Conservation (phyloP, 2,113 vertebrate genomes). For the Theristicus caerulescens region DNA sequence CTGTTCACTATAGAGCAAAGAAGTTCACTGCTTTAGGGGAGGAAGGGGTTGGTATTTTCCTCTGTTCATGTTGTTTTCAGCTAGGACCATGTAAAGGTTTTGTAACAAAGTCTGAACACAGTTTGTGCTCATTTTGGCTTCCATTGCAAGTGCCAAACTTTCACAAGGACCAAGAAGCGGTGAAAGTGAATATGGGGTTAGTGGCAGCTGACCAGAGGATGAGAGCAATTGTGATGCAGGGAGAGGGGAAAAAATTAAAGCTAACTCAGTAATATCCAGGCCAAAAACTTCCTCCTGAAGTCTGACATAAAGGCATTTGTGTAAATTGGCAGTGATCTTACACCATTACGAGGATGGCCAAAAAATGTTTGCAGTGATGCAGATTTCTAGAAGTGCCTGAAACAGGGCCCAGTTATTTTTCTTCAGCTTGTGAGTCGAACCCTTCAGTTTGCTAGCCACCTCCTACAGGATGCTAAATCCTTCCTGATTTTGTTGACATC, state of each 20-base stretch:
- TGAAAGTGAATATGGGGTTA: not conserved
- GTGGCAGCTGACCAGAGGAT: not conserved
- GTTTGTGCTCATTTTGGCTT: not conserved
- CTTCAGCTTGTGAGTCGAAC: not conserved
- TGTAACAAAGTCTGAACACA: not conserved
- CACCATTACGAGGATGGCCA: not conserved
- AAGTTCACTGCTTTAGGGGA: not conserved
- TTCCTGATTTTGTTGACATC: not conserved
- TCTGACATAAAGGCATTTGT: not conserved
- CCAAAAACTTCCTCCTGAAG: not conserved
- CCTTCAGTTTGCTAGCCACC: not conserved
- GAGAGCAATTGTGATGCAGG: not conserved
- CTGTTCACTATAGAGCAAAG: not conserved
- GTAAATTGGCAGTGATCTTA: not conserved
- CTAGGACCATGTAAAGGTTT: not conserved
- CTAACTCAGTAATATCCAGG: not conserved
- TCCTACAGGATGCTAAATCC: not conserved
- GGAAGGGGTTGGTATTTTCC: not conserved
- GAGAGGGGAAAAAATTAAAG: not conserved
- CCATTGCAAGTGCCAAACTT: not conserved
- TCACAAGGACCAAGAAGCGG: not conserved
- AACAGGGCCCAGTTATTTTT: not conserved
- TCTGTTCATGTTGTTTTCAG: not conserved
- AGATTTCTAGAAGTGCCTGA: not conserved
- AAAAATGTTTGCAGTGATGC: not conserved